Conservation (phyloP, 2,797 vertebrate species). For the Chromobotia macracanthus region DNA sequence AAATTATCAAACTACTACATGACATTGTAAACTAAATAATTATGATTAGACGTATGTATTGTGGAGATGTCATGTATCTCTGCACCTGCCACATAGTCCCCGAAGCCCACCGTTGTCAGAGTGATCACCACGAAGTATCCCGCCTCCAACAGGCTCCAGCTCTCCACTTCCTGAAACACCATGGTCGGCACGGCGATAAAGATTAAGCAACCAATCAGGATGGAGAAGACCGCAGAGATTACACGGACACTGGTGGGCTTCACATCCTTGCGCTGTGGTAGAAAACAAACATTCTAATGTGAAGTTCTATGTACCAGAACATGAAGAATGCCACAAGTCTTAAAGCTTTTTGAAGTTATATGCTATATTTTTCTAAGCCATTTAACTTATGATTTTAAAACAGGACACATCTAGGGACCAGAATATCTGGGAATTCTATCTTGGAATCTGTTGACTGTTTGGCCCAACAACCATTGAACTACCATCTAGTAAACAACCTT, state of each 20-base stretch:
- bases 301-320: too few relatives aligned
- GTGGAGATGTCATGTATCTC: conserved; percentile 19
- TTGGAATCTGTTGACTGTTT: too few relatives aligned
- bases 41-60: conserved; percentile 8
- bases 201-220: conserved; percentile 88
- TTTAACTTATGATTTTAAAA: too few relatives aligned
- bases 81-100: conserved; percentile 88
- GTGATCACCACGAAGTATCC: conserved; percentile 92
- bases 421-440: too few relatives aligned
- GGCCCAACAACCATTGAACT: too few relatives aligned
- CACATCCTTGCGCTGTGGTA: conserved; percentile 82
- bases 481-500: too few relatives aligned
- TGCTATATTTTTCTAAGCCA: too few relatives aligned
- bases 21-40: conserved; percentile 17
- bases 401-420: too few relatives aligned
- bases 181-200: conserved; percentile 87
- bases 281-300: conserved; percentile 1
- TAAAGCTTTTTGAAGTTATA: too few relatives aligned
- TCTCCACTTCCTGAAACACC: conserved; percentile 85
- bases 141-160: conserved; percentile 85
- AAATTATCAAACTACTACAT: conserved; percentile 27
- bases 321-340: too few relatives aligned
- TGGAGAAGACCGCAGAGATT: conserved; percentile 87
- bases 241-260: conserved; percentile 83
- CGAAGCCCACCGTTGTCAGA: conserved; percentile 91